phyloP scores from a whole-genome alignment of 2,888 invertebrate species.

The Cosmia pyralina region DNA sequence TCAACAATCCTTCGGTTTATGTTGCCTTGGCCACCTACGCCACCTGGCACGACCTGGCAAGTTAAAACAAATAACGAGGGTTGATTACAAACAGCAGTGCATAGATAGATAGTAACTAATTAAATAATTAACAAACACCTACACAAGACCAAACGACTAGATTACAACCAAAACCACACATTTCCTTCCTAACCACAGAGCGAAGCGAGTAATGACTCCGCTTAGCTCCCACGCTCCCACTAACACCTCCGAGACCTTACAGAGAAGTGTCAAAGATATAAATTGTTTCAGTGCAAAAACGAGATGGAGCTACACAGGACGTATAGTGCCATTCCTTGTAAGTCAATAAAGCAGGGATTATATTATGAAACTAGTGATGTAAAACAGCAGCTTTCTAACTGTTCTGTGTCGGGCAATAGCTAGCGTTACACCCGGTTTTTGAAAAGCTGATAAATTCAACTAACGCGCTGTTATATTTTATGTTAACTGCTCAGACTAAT shows the following conservation, averaged over 20 bases:
- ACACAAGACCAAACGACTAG: slow-evolving; percentile 14
- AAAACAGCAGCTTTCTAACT: too few species aligned
- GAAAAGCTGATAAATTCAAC: too few species aligned
- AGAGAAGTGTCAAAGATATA: slow-evolving; percentile 15
- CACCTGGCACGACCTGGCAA: too few species aligned
- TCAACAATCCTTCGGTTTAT: too few species aligned
- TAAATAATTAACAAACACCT: slow-evolving; percentile 24
- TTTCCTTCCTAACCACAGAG: slow-evolving; percentile 21
- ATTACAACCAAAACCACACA: slow-evolving; percentile 18
- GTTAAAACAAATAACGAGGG: too few species aligned
- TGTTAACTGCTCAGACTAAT: too few species aligned
- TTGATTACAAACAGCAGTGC: too few species aligned
- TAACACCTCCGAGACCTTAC: slow-evolving; percentile 1
- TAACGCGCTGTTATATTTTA: too few species aligned
- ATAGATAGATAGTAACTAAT: background rate
- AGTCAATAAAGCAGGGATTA: slow-evolving; percentile 10
- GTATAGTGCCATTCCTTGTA: background rate
- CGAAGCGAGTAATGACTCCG: slow-evolving; percentile 17
- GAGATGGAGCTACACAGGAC: background rate
- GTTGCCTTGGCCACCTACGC: too few species aligned
- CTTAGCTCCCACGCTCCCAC: slow-evolving; percentile 2
- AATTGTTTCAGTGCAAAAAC: background rate
- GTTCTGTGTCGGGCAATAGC: too few species aligned
- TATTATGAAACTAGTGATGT: too few species aligned
- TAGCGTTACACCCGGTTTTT: too few species aligned